Conservation (phyloP, 2,113 vertebrate species). For the Myrmecobius fasciatus region DNA sequence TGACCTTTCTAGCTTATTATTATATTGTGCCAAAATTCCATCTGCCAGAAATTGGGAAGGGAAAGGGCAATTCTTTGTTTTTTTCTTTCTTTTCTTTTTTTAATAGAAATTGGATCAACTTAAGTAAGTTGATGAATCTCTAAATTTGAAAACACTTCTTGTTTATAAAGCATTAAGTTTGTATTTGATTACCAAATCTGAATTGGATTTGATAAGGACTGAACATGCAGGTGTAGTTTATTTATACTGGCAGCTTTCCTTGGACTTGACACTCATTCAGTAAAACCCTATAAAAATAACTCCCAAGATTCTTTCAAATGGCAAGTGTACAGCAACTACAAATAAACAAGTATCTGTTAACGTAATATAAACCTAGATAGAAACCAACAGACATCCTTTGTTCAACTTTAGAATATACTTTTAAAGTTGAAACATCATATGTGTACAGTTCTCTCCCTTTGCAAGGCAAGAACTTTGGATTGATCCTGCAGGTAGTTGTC, state of each 20-base stretch:
- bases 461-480: neutral
- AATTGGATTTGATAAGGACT: neutral
- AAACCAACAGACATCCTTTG: neutral
- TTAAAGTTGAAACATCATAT: neutral
- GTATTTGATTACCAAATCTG: neutral
- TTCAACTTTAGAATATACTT: neutral
- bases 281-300: neutral
- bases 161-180: neutral
- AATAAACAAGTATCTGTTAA: neutral
- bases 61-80: neutral
- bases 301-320: neutral
- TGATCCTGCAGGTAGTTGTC: neutral
- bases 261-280: neutral
- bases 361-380: neutral
- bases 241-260: neutral
- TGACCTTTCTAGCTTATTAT: neutral
- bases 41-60: neutral
- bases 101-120: neutral
- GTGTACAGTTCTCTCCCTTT: neutral
- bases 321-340: neutral
- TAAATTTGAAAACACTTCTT: neutral
- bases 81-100: neutral
- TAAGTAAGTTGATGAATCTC: neutral
- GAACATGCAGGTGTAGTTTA: neutral
- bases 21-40: neutral